Conservation (phyloP, 2,113 vertebrate species). For the Verasper variegatus region DNA sequence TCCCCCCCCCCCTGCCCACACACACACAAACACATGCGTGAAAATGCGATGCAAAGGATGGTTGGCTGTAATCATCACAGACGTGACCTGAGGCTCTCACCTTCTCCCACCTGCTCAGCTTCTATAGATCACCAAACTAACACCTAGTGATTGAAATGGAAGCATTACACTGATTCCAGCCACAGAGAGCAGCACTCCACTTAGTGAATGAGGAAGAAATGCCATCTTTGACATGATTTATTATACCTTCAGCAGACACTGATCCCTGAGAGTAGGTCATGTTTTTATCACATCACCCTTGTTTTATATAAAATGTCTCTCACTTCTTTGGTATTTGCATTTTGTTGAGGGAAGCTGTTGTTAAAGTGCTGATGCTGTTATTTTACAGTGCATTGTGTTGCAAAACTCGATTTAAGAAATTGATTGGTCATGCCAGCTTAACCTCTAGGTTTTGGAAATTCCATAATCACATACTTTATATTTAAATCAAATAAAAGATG, state of each 20-base stretch:
- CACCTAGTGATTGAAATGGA: background rate
- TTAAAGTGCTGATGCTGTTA: background rate
- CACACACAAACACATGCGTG: too few species aligned
- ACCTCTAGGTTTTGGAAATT: background rate
- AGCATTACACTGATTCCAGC: background rate
- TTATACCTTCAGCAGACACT: too few species aligned
- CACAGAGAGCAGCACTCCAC: background rate
- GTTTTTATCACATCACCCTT: constrained; percentile 5
- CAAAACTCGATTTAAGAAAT: background rate
- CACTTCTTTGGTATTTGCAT: background rate
- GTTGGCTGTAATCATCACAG: background rate
- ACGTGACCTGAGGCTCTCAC: background rate
- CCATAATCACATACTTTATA: background rate
- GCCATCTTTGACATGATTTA: background rate
- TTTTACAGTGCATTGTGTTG: background rate
- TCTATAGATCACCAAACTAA: background rate
- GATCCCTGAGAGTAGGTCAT: background rate
- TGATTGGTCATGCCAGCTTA: background rate
- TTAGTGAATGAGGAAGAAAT: constrained; percentile 2
- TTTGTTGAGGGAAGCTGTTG: background rate
- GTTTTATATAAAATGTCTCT: background rate
- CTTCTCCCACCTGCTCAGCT: background rate
- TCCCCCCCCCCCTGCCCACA: too few species aligned
- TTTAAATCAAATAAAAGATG: background rate
- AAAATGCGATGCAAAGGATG: too few species aligned